A percentile compares a stretch with the other conserved stretches of the same genome.
These are phyloP conservation scores for Venusia cambrica DNA, from an alignment of 2,888 invertebrate species.

Conservation along the genomic window DNA sequence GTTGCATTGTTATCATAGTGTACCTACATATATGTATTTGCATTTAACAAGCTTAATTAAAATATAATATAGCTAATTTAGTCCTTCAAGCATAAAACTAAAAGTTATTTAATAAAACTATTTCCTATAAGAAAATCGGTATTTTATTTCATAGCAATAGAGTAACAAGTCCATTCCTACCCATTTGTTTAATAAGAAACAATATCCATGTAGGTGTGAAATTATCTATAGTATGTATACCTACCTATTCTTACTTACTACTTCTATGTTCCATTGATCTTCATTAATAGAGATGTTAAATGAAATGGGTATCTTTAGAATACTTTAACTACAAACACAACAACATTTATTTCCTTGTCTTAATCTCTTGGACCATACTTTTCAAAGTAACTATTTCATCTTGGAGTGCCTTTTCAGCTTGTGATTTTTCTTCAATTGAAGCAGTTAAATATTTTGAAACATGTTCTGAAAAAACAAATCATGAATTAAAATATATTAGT, in stretches of 20 bases:
- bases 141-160: conserved; percentile 3
- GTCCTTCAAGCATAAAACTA: conserved; percentile 10
- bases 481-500: conserved; percentile 2
- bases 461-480: conserved; percentile 48
- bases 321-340: not conserved
- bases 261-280: too few relatives aligned
- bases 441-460: conserved; percentile 65
- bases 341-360: conserved; percentile 56
- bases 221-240: too few relatives aligned
- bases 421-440: conserved; percentile 54
- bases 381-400: conserved; percentile 58
- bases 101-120: conserved; percentile 6
- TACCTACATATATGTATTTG: too few relatives aligned
- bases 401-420: conserved; percentile 51
- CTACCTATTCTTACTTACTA: too few relatives aligned
- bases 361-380: conserved; percentile 61
- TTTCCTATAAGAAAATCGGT: conserved; percentile 4
- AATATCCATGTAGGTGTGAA: too few relatives aligned
- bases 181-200: too few relatives aligned
- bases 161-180: too few relatives aligned
- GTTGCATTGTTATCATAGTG: too few relatives aligned
- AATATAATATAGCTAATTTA: conserved; percentile 7
- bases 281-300: too few relatives aligned
- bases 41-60: conserved; percentile 15
- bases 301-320: conserved; percentile 1